Evolutionary conservation across 2,888 invertebrate genomes (phyloP).

Genomic region (Monochamus alternatus): DNA sequence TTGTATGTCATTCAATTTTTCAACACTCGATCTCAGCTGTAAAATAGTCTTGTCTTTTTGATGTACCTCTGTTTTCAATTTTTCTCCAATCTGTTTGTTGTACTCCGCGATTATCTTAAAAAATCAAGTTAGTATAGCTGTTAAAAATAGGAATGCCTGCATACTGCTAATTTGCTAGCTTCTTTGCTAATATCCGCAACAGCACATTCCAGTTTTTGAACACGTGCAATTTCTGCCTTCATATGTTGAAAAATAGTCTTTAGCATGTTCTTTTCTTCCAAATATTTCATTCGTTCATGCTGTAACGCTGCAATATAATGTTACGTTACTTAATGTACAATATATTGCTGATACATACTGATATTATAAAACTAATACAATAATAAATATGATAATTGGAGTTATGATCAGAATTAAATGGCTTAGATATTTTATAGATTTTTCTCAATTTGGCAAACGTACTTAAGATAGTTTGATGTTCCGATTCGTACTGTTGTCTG

Average conservation of each 20-base stretch:
- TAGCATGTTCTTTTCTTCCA: slow-evolving; percentile 65
- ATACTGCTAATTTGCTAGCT: slow-evolving; percentile 66
- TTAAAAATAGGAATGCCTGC: slow-evolving; percentile 16
- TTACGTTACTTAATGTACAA: not conserved
- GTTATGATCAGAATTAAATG: too few relatives aligned
- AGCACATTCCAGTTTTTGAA: slow-evolving; percentile 63
- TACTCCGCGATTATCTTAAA: slow-evolving; percentile 66
- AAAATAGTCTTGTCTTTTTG: slow-evolving; percentile 63
- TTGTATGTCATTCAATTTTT: slow-evolving; percentile 64
- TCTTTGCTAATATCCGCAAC: slow-evolving; percentile 63
- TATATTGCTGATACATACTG: too few relatives aligned
- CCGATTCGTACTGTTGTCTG: slow-evolving; percentile 60
- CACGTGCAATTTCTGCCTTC: slow-evolving; percentile 62
- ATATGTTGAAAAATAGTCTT: slow-evolving; percentile 65
- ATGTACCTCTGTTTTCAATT: slow-evolving; percentile 63
- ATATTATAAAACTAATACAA: too few relatives aligned
- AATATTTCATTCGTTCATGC: slow-evolving; percentile 63
- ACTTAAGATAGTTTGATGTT: slow-evolving; percentile 62
- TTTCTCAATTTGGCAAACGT: slow-evolving; percentile 24
- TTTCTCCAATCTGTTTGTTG: slow-evolving; percentile 66
- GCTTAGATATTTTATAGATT: not conserved
- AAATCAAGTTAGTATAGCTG: not conserved
- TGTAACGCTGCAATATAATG: slow-evolving; percentile 59
- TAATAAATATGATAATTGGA: too few relatives aligned
- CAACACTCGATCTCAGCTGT: slow-evolving; percentile 62